A percentile compares a stretch with the other conserved stretches of the same genome.
These are phyloP conservation scores for Liasis olivaceus DNA, from an alignment of 2,797 vertebrate genomes.

Conservation along the genomic window DNA sequence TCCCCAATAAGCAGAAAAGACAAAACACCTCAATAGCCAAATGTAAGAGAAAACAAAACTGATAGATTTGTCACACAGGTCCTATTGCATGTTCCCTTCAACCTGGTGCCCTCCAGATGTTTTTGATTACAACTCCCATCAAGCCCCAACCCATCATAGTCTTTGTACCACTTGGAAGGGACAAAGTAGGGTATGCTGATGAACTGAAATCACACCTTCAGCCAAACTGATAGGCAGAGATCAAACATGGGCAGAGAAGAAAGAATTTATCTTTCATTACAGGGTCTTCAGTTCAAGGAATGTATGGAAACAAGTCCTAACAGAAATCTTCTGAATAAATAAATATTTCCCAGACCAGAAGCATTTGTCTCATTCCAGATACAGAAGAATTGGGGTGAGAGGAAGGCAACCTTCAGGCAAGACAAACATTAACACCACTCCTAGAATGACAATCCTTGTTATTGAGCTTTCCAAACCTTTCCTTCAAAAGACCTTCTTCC, in stretches of 20 bases:
- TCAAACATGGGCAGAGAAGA: not conserved
- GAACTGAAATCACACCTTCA: not conserved
- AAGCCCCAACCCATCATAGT: not conserved
- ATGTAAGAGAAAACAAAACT: not conserved
- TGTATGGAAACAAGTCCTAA: not conserved
- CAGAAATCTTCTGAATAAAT: not conserved
- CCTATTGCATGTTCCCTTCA: not conserved
- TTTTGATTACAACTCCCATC: not conserved
- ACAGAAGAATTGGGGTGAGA: not conserved
- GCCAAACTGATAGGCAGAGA: not conserved
- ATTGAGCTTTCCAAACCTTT: not conserved
- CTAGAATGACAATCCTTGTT: not conserved
- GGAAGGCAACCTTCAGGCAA: not conserved
- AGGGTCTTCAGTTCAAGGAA: not conserved
- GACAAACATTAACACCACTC: constrained; percentile 4
- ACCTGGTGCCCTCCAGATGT: not conserved
- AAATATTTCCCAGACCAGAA: constrained; percentile 18
- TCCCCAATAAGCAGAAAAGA: not conserved
- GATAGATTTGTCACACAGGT: not conserved
- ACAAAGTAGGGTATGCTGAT: not conserved
- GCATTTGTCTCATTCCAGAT: not conserved
- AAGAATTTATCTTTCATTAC: not conserved
- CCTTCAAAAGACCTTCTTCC: constrained; percentile 18
- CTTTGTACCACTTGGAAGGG: not conserved
- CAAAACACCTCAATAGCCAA: not conserved